These are phyloP conservation scores for Ashinkailepas kermadecensis DNA, from an alignment of 2,888 invertebrate genomes.

Conservation along the genomic window DNA sequence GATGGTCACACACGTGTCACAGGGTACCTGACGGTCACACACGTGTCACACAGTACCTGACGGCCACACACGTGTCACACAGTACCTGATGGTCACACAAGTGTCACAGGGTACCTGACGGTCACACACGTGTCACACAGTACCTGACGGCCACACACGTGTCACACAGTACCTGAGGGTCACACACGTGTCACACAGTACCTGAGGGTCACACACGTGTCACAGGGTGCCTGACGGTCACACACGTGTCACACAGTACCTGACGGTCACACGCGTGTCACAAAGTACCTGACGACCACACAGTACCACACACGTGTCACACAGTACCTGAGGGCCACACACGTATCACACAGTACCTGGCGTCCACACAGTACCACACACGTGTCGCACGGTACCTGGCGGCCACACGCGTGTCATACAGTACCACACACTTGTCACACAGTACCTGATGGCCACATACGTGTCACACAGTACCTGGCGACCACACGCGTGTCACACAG, in stretches of 20 bases:
- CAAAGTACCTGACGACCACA: conserved; percentile 52
- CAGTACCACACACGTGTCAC: conserved; percentile 52
- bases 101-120: conserved; percentile 60
- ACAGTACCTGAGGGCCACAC: conserved; percentile 51
- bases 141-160: too few species aligned
- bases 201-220: too few species aligned
- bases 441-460: conserved; percentile 49
- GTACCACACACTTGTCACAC: too few species aligned
- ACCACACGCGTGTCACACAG: conserved; percentile 53
- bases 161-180: conserved; percentile 56
- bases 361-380: conserved; percentile 25
- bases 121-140: background rate
- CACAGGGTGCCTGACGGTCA: conserved; percentile 54
- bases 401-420: background rate
- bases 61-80: conserved; percentile 26
- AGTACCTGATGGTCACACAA: too few species aligned
- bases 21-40: too few species aligned
- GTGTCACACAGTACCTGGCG: background rate
- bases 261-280: too few species aligned
- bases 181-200: background rate
- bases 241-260: background rate
- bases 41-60: conserved; percentile 61
- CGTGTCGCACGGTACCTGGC: conserved; percentile 60
- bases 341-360: conserved; percentile 52
- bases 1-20: conserved; percentile 30